Percentiles rank a stretch among this genome's conserved stretches.
Conservation (phyloP, 2,113 vertebrate species). For the Prinia subflava region DNA sequence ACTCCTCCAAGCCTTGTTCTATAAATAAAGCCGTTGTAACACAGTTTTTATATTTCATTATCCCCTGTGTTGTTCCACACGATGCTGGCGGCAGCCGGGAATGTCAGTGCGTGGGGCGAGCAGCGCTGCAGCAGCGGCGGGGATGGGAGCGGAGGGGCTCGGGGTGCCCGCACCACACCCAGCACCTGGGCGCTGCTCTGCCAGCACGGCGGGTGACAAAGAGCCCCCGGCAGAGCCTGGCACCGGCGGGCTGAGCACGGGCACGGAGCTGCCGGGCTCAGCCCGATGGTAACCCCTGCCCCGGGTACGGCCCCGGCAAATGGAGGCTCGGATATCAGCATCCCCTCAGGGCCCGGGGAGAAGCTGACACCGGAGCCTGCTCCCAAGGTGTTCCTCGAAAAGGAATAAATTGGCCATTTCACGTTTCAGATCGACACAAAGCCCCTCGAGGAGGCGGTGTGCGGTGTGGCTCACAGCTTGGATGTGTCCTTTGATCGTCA, state of each 20-base stretch:
- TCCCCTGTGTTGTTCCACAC: background rate
- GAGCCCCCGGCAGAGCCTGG: background rate
- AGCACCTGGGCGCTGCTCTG: background rate
- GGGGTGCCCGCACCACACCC: background rate
- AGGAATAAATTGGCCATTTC: background rate
- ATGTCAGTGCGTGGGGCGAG: background rate
- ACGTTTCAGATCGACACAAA: background rate
- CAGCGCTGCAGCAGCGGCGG: background rate
- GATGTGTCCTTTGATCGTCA: background rate
- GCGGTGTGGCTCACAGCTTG: background rate
- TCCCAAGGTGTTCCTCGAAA: background rate
- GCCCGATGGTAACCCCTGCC: background rate
- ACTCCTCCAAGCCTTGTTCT: conserved; percentile 1
- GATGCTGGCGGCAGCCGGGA: background rate
- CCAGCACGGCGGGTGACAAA: background rate
- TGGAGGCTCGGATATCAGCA: background rate
- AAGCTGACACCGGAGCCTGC: background rate
- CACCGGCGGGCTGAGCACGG: background rate
- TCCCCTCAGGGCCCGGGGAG: background rate
- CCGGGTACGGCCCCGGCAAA: background rate
- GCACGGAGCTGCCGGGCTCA: background rate
- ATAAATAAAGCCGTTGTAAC: conserved; percentile 22
- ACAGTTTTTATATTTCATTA: conserved; percentile 9
- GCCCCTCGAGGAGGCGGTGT: background rate
- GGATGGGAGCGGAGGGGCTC: no score